phyloP scores from a whole-genome alignment of 2,888 invertebrate species.

The Cabera pusaria region DNA sequence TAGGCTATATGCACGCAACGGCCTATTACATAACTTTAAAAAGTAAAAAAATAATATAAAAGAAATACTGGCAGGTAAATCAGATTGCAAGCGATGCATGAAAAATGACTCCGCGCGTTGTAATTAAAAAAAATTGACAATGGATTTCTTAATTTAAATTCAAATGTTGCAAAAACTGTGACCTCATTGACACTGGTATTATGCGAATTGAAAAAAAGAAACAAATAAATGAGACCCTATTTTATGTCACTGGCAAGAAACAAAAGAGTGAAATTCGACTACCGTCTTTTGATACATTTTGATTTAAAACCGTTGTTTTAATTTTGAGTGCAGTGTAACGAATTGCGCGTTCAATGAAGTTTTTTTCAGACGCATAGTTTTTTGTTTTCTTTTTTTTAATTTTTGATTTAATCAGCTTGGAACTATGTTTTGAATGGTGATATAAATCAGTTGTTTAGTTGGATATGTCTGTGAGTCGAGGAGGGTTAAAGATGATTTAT shows the following conservation, averaged over 20 bases:
- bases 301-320: slow-evolving; percentile 69
- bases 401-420: slow-evolving; percentile 10
- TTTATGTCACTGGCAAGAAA: slow-evolving; percentile 69
- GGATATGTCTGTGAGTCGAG: too few species aligned
- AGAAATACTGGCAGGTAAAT: slow-evolving; percentile 69
- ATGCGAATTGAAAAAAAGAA: slow-evolving; percentile 20
- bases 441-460: slow-evolving; percentile 13
- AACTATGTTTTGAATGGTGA: slow-evolving; percentile 9
- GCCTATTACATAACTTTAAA: slow-evolving; percentile 38
- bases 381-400: slow-evolving; percentile 10
- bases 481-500: too few species aligned
- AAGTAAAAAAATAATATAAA: slow-evolving; percentile 42
- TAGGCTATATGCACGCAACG: slow-evolving; percentile 41
- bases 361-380: slow-evolving; percentile 37
- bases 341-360: slow-evolving; percentile 55
- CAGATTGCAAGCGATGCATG: slow-evolving; percentile 80
- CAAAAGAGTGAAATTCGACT: slow-evolving; percentile 73
- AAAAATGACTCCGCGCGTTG: slow-evolving; percentile 73
- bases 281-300: slow-evolving; percentile 66
- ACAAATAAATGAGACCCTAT: slow-evolving; percentile 35
- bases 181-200: slow-evolving; percentile 35
- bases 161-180: slow-evolving; percentile 57
- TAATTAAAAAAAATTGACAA: slow-evolving; percentile 79
- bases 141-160: slow-evolving; percentile 69
- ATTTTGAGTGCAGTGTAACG: slow-evolving; percentile 56